Base-by-base conservation (phyloP, 2,113 vertebrate genomes). In the Anolis carolinensis region DNA sequence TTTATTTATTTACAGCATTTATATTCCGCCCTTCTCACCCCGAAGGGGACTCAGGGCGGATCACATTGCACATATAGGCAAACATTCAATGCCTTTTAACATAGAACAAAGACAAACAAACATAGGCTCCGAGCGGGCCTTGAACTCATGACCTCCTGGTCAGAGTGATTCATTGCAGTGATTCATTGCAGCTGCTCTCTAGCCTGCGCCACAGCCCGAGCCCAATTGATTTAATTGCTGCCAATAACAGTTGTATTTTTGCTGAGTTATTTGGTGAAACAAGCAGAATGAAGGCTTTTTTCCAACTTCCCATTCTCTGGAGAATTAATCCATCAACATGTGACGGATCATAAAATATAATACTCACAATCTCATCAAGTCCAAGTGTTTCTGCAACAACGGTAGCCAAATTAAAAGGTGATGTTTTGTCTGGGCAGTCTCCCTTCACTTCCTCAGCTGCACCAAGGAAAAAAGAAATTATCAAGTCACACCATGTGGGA, bases 361-460 rank as follows among this genome's bases (percentile, higher is more conserved):
- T 87, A 96, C 97, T 96, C 93, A 99, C 98, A 93, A 91, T 89
- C 63, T 97, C 94, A 78, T 95, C 93, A 80, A 98, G 89, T 68
- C 85, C 95, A 90, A 98, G 97, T 7, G 98, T 99, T 95, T 99
- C 98, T 91, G 97, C 96, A 20, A 99, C 94, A 2, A 96, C 94
- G 48, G 95, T 92, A 91, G 95, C 92, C 90, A 96, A 93, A 82
- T 95, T 95, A 93, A 96, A 95, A 88, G 95, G 86, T 20, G 95
- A 92, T 59, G 95, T 95, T 88, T 94, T 89, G 90, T 81, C 10
- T 23, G 93, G 63, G 79, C 88, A 95, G 84, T 70, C 92, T 89
- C 81, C 95, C 72, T 86, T 86, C 36, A 86, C 92, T 76, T 75
- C 34, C 86, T 90, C 94, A 93, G 83, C 96, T 97, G 85, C 65